Evolutionary conservation across 2,797 vertebrate species (phyloP), one percentile per base, ranked within the genome.

Genomic region (Tokudaia tokunoshimensis): DNA sequence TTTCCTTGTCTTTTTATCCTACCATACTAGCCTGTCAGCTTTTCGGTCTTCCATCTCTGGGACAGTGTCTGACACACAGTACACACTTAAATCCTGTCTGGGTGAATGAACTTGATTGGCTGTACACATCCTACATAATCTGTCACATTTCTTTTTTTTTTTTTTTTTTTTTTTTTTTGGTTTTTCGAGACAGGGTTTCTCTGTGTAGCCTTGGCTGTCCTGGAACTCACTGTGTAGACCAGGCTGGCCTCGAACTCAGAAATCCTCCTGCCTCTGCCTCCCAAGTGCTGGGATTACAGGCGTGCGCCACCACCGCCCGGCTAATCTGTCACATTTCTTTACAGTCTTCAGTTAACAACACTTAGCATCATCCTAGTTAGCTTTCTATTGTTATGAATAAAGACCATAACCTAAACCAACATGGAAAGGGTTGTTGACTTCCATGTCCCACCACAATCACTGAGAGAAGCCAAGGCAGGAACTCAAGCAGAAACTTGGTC

Each of bases 21-120:
- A 52, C 13, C 47, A 50, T 86, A 17, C 37, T 65, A 63, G 24
- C 50, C 31, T 92, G 11, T 57, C 52, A 92, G 52, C 41, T 89
- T 78, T 86, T 80, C 65, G 85, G 92, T 63, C 44, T 92, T 90
- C 26, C 5, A 2, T 55, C 72, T 91, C 82, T 70, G 57, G 72
- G 41, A 59, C 92, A 79, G 47, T 24, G 29, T 70, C 72, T 85
- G 78, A 91, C 65, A 83, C 31, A 65, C 47, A 72, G 65, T 2
- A 57, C 26, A 22, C 63, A 91, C 7, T 82, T 89, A 88, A 89
- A 70, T 82, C 70, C 61, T 85, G 88, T 41, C 76, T 41, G 50
- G 31, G 24, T 80, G 31, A 87, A 76, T 92, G 31, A 94, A 75
- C 63, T 70, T 26, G 37, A 89, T 12, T 90, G 70, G 94, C 82